Evolutionary conservation across 2,797 vertebrate species (phyloP).

Genomic region (Xiphorhynchus erythropygius): DNA sequence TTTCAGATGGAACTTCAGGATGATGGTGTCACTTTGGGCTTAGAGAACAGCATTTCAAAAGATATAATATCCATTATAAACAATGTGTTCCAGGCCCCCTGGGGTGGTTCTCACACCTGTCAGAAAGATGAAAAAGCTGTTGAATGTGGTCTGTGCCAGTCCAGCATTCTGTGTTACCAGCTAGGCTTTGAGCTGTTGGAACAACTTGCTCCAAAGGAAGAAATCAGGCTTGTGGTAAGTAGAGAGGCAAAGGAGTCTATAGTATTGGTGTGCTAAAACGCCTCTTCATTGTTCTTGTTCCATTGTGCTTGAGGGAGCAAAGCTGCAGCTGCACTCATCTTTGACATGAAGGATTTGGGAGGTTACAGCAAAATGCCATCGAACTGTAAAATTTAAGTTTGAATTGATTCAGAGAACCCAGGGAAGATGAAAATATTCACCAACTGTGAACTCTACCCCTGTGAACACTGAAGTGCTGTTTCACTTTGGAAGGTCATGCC

Average conservation of each 20-base stretch:
- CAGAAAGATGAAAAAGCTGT: constrained; percentile 94
- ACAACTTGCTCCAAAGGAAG: constrained; percentile 92
- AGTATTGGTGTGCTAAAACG: background rate
- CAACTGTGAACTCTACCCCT: background rate
- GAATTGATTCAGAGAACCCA: background rate
- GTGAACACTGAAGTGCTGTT: background rate
- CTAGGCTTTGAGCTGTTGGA: constrained; percentile 95
- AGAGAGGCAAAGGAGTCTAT: background rate
- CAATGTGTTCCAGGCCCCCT: constrained; percentile 98
- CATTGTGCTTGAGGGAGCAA: background rate
- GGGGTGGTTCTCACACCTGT: constrained; percentile 97
- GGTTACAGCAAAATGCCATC: background rate
- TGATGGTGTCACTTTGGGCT: constrained; percentile 92
- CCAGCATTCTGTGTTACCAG: constrained; percentile 98
- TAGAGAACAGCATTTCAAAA: constrained; percentile 93
- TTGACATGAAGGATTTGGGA: background rate
- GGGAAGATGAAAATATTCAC: background rate
- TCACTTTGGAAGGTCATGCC: background rate
- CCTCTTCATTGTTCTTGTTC: background rate
- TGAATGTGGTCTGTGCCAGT: constrained; percentile 96
- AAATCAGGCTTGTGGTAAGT: constrained; percentile 95
- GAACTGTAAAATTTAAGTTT: background rate
- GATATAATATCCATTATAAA: constrained; percentile 97
- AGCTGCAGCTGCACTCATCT: background rate
- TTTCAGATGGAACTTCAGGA: constrained; percentile 98